Evolutionary conservation across 2,888 invertebrate species (phyloP), one percentile per base, ranked within the genome.

Genomic region (Parnassius apollo): DNA sequence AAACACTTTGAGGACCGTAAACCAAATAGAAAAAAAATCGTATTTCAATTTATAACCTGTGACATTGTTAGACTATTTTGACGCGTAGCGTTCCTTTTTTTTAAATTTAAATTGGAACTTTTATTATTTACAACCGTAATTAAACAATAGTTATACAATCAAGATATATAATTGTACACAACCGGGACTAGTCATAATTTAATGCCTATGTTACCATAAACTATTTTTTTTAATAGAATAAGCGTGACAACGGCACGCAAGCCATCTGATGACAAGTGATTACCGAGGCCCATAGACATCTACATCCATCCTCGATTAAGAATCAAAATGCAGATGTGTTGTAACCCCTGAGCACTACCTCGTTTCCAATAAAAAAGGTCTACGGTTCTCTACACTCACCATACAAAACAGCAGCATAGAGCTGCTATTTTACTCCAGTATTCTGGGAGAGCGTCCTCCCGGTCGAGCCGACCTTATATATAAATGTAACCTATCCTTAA

Each of bases 71-170:
- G 44, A 25, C 13, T 50, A 25, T 22, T 56, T 50, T 22, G 51
- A 56, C 59, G 55, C 42, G 61, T 45, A 46, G 57, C 45, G 12
- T 56, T 3, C 44, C 8, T 46, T 10, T 49, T 35, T 22, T 25
- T 9, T 13, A 49, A 48, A 12, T 59, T 53, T 52, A 42, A 51
- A 52, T 45, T 22, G 45, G n/a, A 50, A 9, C 45, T 25, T 49
- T 42, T 7, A 13, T 57, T 7, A 57, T 56, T 59, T 65, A 69
- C 61, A 71, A 71, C 71, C 69, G 78, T 82, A 82, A 85, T 86
- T 84, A 83, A 82, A 77, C 65, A 75, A 77, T 81, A 78, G 80
- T 83, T 82, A 82, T 79, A 76, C 78, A 85, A 83, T 86, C 81
- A 81, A 85, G 82, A 77, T 78, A 77, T 86, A 81, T 86, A 81